Evolutionary conservation across 2,113 vertebrate genomes (phyloP).

Genomic region (Trematocara stigmaticum): DNA sequence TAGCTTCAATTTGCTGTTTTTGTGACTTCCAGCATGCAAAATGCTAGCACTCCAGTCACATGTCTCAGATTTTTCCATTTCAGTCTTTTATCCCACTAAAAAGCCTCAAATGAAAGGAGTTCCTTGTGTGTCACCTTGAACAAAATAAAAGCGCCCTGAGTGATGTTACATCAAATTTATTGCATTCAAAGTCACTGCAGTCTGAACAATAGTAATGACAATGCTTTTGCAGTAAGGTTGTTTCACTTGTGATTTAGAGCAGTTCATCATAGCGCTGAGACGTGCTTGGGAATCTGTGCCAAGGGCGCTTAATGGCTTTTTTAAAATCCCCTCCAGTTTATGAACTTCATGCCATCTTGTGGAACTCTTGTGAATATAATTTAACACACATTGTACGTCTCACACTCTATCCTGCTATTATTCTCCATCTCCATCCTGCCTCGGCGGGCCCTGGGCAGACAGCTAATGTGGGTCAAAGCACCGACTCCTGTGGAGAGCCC

Average conservation of each 20-base stretch:
- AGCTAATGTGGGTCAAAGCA: conserved; percentile 58
- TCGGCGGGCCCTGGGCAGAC: neutral
- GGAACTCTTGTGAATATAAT: conserved; percentile 22
- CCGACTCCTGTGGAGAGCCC: conserved; percentile 25
- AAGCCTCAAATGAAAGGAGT: neutral
- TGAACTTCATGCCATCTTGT: conserved; percentile 24
- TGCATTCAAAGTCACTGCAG: neutral
- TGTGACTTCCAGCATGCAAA: neutral
- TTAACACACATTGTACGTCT: conserved; percentile 12
- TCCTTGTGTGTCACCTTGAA: neutral
- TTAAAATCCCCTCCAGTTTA: conserved; percentile 13
- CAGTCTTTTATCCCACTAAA: neutral
- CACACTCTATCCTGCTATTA: conserved; percentile 28
- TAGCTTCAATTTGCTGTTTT: neutral
- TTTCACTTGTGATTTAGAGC: neutral
- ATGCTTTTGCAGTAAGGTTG: neutral
- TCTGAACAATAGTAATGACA: neutral
- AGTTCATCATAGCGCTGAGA: neutral
- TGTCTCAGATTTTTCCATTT: neutral
- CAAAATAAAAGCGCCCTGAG: neutral
- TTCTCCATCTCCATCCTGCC: conserved; percentile 25
- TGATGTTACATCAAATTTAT: neutral
- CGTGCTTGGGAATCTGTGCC: conserved; percentile 4
- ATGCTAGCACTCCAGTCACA: neutral
- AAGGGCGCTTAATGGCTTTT: conserved; percentile 13